These are phyloP conservation scores for Drosophila kurseongensis DNA, from an alignment of 1,140 invertebrate species.

Conservation along the genomic window DNA sequence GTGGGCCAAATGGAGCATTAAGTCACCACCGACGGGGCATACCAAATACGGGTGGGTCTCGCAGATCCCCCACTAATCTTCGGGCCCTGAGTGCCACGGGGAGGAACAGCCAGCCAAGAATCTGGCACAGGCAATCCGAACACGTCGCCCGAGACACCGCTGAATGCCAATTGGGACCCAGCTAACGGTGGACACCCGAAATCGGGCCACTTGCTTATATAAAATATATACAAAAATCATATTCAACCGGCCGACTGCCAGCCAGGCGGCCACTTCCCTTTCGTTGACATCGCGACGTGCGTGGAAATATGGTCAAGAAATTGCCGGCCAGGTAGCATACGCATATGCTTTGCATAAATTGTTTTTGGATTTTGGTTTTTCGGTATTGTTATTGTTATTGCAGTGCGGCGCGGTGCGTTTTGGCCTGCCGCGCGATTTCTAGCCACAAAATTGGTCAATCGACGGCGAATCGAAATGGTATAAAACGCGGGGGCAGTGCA, in stretches of 20 bases:
- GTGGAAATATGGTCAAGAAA: slow-evolving; percentile 82
- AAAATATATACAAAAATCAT: slow-evolving; percentile 74
- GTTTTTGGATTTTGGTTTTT: slow-evolving; percentile 31
- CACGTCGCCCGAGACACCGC: slow-evolving; percentile 35
- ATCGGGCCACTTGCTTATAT: slow-evolving; percentile 78
- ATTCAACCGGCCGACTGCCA: slow-evolving; percentile 45
- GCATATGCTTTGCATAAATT: slow-evolving; percentile 79
- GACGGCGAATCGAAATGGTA: slow-evolving; percentile 65
- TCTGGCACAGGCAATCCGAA: slow-evolving; percentile 64
- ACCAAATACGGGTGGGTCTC: slow-evolving; percentile 62
- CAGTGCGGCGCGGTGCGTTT: slow-evolving; percentile 41
- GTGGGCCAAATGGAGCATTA: slow-evolving; percentile 76
- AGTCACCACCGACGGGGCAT: slow-evolving; percentile 63
- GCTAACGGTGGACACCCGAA: slow-evolving; percentile 61
- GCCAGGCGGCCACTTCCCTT: slow-evolving; percentile 66
- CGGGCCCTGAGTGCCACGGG: not conserved
- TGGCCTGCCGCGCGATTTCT: slow-evolving; percentile 65
- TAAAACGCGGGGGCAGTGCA: slow-evolving; percentile 75
- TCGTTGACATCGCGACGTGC: slow-evolving; percentile 74
- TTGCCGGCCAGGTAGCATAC: slow-evolving; percentile 59
- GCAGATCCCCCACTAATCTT: slow-evolving; percentile 9
- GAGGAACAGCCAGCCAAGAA: slow-evolving; percentile 48
- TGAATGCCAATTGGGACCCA: slow-evolving; percentile 70
- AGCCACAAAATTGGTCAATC: slow-evolving; percentile 72
- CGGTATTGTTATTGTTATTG: slow-evolving; percentile 52